Evolutionary conservation across 2,113 vertebrate genomes (phyloP).

Genomic region (Tetrao urogallus): DNA sequence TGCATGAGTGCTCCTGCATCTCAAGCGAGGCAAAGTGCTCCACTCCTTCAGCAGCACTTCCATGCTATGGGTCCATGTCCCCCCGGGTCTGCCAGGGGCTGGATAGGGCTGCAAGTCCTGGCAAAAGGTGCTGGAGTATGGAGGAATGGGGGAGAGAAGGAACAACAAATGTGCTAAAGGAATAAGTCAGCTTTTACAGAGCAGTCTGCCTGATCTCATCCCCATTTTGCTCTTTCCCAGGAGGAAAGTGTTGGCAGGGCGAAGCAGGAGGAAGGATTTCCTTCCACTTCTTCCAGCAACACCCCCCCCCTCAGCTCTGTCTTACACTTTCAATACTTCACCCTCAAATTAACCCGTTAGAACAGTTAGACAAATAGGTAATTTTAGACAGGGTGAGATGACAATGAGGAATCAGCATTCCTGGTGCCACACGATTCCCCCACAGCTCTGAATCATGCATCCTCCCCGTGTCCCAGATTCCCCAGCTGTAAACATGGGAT

Average conservation of each 20-base stretch:
- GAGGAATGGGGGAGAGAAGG: background rate
- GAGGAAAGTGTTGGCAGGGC: constrained; percentile 29
- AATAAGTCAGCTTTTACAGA: constrained; percentile 47
- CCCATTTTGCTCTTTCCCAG: constrained; percentile 46
- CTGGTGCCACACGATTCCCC: background rate
- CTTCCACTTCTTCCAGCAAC: background rate
- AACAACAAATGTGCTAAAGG: background rate
- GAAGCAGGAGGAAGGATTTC: constrained; percentile 57
- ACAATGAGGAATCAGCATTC: background rate
- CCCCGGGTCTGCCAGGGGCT: accelerated
- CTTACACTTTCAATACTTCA: background rate
- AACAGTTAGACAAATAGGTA: accelerated
- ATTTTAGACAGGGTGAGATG: background rate
- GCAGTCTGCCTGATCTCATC: constrained; percentile 53
- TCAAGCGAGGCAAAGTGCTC: background rate
- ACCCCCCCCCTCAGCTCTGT: background rate
- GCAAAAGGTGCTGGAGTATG: background rate
- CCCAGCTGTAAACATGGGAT: background rate
- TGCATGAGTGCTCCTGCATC: background rate
- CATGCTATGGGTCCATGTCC: background rate
- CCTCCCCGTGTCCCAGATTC: background rate
- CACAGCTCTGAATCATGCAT: background rate
- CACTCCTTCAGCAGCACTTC: background rate
- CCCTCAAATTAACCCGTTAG: background rate
- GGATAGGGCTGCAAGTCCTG: background rate